Conservation (phyloP, 1,140 invertebrate species). For the Papilio polyxenes region DNA sequence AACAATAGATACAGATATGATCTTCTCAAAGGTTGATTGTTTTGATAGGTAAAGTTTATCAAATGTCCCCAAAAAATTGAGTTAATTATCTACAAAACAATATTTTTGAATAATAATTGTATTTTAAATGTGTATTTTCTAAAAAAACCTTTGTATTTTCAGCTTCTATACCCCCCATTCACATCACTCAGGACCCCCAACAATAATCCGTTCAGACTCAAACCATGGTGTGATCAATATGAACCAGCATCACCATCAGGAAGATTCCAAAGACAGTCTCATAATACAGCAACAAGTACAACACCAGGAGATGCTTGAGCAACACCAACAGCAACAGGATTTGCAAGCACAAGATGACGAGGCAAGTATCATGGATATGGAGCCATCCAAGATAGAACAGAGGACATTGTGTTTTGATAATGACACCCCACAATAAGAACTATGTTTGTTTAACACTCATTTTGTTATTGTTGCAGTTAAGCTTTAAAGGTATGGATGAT, state of each 20-base stretch:
- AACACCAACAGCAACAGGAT: conserved; percentile 75
- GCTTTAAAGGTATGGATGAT: conserved; percentile 78
- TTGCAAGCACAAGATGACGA: conserved; percentile 71
- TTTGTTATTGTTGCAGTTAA: conserved; percentile 61
- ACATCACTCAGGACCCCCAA: conserved; percentile 74
- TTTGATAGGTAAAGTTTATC: no score
- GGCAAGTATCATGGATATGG: conserved; percentile 37
- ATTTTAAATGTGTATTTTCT: conserved; percentile 18
- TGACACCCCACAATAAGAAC: no score
- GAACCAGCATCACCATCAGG: conserved; percentile 77
- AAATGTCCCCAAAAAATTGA: no score
- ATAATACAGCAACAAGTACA: conserved; percentile 77
- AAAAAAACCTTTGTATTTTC: conserved; percentile 48
- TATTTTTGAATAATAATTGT: neutral
- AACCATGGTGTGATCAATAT: conserved; percentile 78
- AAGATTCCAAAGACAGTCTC: conserved; percentile 78
- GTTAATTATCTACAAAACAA: neutral
- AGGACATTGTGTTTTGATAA: no score
- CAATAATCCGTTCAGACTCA: conserved; percentile 77
- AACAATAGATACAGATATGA: neutral
- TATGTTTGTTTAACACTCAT: neutral
- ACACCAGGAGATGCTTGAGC: conserved; percentile 73
- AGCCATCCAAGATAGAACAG: neutral
- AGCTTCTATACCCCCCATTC: conserved; percentile 79
- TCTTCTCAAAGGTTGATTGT: neutral